Percentiles rank a stretch among this genome's conserved stretches.
These are phyloP conservation scores for Melanotaenia parkinsoni DNA, from an alignment of 2,797 vertebrate genomes.

Conservation along the genomic window DNA sequence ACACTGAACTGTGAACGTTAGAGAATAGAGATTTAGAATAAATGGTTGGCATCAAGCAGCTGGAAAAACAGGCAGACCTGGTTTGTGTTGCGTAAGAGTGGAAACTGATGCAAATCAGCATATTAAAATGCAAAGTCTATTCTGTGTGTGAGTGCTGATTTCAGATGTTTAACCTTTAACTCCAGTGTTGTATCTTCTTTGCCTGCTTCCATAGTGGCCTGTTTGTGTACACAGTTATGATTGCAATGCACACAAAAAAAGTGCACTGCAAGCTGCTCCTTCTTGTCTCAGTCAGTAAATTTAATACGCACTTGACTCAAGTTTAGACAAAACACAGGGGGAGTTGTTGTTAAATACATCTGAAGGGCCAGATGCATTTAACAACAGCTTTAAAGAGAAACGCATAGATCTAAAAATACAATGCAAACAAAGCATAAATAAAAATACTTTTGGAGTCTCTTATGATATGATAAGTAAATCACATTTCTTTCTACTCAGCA, in stretches of 20 bases:
- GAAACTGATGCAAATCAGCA: conserved; percentile 24
- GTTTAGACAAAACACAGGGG: not conserved
- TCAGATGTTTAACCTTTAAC: conserved; percentile 28
- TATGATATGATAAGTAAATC: conserved; percentile 4
- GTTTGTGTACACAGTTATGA: not conserved
- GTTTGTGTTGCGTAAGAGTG: not conserved
- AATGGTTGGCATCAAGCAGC: not conserved
- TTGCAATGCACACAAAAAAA: not conserved
- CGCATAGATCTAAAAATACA: not conserved
- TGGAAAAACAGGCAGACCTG: not conserved
- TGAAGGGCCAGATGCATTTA: no score
- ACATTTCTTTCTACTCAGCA: not conserved
- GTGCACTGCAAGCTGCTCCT: not conserved
- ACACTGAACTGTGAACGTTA: not conserved
- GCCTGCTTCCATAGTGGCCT: not conserved
- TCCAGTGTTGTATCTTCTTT: not conserved
- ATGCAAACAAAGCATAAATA: not conserved
- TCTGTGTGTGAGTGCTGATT: not conserved
- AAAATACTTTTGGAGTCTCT: not conserved
- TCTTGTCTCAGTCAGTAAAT: conserved; percentile 7
- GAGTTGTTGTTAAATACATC: not conserved
- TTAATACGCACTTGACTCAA: not conserved
- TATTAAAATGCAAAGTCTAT: conserved; percentile 25
- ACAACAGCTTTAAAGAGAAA: not conserved
- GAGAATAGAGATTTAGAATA: not conserved